These are phyloP conservation scores for Saccopteryx leptura DNA, from an alignment of 2,113 vertebrate species.

Conservation along the genomic window DNA sequence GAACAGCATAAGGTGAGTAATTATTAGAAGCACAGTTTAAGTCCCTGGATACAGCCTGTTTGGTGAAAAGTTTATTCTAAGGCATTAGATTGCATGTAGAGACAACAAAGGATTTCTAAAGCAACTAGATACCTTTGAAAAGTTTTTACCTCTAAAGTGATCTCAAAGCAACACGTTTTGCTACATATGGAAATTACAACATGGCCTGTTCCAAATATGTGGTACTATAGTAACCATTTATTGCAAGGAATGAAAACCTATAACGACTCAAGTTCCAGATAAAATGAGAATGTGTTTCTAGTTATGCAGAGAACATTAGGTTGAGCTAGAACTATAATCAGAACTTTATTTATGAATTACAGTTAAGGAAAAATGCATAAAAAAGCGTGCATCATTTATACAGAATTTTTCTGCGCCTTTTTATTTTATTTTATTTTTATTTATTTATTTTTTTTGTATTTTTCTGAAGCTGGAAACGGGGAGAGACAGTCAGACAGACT, in stretches of 20 bases:
- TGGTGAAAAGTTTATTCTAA: conserved; percentile 69
- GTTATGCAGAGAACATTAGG: conserved; percentile 48
- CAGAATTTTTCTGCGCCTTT: neutral
- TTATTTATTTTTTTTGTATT: too few species aligned
- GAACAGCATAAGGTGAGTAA: conserved; percentile 78
- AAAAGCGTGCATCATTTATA: conserved; percentile 27
- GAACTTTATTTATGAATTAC: conserved; percentile 63
- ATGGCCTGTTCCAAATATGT: conserved; percentile 12
- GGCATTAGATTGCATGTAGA: conserved; percentile 47
- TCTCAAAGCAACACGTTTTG: conserved; percentile 53
- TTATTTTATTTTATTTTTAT: too few species aligned
- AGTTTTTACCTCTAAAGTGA: conserved; percentile 39
- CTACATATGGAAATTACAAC: conserved; percentile 22
- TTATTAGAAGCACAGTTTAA: conserved; percentile 80
- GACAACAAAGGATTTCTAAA: conserved; percentile 62
- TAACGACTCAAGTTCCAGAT: conserved; percentile 15
- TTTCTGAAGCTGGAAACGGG: too few species aligned
- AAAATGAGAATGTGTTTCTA: conserved; percentile 63
- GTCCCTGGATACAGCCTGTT: conserved; percentile 62
- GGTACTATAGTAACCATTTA: conserved; percentile 46
- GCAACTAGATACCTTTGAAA: conserved; percentile 61
- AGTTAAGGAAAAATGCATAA: conserved; percentile 57
- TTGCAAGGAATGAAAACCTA: conserved; percentile 42
- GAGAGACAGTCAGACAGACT: too few species aligned
- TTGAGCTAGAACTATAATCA: conserved; percentile 33